Percentiles rank a stretch among this genome's conserved stretches.
Conservation (phyloP, 2,113 vertebrate species). For the Neogobius melanostomus region DNA sequence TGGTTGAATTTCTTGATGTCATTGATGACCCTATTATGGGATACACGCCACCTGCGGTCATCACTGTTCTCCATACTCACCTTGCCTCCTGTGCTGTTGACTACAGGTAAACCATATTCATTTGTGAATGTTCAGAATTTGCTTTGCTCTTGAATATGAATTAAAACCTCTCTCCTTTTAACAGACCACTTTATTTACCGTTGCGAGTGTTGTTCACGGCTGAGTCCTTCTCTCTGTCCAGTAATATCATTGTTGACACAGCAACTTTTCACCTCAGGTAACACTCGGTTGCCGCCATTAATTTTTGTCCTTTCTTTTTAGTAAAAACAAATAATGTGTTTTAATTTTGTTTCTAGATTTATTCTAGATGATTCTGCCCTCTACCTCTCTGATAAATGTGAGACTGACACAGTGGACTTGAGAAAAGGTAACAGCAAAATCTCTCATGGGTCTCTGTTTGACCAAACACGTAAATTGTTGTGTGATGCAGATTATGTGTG, state of each 20-base stretch:
- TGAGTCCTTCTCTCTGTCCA: slow-evolving; percentile 90
- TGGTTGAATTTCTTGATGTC: slow-evolving; percentile 89
- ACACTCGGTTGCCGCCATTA: too few relatives aligned
- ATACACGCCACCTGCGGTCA: slow-evolving; percentile 85
- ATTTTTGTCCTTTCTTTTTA: background rate
- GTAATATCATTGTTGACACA: slow-evolving; percentile 91
- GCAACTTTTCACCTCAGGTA: slow-evolving; percentile 92
- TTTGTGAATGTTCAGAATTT: background rate
- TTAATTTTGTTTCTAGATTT: slow-evolving; percentile 74
- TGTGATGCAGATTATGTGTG: slow-evolving; percentile 84
- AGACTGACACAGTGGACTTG: slow-evolving; percentile 81
- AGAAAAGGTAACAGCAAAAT: slow-evolving; percentile 77
- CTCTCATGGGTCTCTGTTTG: background rate
- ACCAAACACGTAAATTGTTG: background rate
- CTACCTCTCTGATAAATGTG: slow-evolving; percentile 91
- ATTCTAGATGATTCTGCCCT: slow-evolving; percentile 91
- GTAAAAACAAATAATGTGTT: background rate
- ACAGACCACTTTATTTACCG: slow-evolving; percentile 88
- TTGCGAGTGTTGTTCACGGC: slow-evolving; percentile 84
- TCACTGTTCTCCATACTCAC: slow-evolving; percentile 89
- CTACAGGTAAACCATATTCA: slow-evolving; percentile 78
- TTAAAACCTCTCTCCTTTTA: slow-evolving; percentile 6
- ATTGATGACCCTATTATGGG: slow-evolving; percentile 89
- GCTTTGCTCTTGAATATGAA: background rate
- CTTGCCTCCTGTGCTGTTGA: slow-evolving; percentile 88